Conservation (phyloP, 2,888 invertebrate species). For the Chrysolina oricalcia region DNA sequence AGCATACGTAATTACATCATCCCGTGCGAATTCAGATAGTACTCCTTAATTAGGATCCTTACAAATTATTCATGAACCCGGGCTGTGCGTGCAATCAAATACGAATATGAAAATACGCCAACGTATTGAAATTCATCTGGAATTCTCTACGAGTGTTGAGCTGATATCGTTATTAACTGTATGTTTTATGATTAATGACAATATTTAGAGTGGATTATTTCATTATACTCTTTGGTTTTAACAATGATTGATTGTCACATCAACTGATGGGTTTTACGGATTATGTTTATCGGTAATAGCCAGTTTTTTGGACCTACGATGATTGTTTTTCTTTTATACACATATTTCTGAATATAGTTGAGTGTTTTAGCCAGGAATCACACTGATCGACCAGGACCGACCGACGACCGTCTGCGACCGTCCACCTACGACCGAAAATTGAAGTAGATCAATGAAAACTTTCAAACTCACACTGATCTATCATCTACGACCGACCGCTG, state of each 20-base stretch:
- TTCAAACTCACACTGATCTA: no score
- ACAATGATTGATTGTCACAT: not conserved
- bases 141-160: slow-evolving; percentile 16
- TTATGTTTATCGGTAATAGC: not conserved
- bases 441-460: no score
- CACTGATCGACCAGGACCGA: no score
- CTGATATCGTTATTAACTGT: slow-evolving; percentile 10
- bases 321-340: not conserved
- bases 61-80: slow-evolving; percentile 24
- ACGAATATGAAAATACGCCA: slow-evolving; percentile 23
- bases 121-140: slow-evolving; percentile 15
- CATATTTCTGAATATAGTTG: not conserved
- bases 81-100: slow-evolving; percentile 19
- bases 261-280: not conserved
- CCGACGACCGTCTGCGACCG: no score
- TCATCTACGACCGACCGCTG: no score
- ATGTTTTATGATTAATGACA: slow-evolving; percentile 15
- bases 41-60: slow-evolving; percentile 23
- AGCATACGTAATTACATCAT: slow-evolving; percentile 24
- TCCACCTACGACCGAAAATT: no score
- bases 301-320: not conserved
- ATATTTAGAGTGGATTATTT: slow-evolving; percentile 18
- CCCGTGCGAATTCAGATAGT: slow-evolving; percentile 24
- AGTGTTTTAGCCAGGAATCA: no score
- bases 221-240: slow-evolving; percentile 10